Evolutionary conservation across 2,888 invertebrate species (phyloP), one percentile per base, ranked within the genome.

Genomic region (Rhagonycha fulva): DNA sequence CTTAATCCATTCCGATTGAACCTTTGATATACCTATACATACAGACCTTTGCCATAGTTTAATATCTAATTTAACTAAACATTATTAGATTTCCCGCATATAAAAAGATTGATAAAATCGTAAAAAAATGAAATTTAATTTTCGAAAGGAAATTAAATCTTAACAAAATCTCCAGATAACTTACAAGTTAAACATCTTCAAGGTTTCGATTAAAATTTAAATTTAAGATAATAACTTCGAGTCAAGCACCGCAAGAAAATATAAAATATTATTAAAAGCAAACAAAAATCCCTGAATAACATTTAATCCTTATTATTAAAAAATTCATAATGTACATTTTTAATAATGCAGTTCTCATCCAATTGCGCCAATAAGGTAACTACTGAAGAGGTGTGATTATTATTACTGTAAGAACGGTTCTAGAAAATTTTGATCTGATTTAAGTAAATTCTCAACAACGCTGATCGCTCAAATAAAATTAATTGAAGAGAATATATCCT

Each of bases 1-100:
- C 72, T 75, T 78, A 75, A 78, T 78, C 78, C 78, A 71, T 73
- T 71, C 62, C 76, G 78, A 78, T 78, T 75, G 78, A 78, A 75
- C 78, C 69, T 75, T 68, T 62, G 61, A 72, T 76, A 72, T 70
- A 74, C 75, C 70, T 60, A 63, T 28, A 30, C 28, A 19, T 23
- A 32, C 23, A 28, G 61, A 28, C 70, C 70, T 66, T 24, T 68
- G 14, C 47, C 9, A 68, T 63, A 61, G 69, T 71, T 71, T 75
- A 71, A 30, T 75, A 72, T 47, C 47, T 26, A 74, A 28, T 70
- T 74, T 28, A 23, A 63, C 68, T 70, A 28, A 76, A 66, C 14
- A 24, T 26, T 61, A 75, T 72, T 68, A 68, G 62, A 30, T 68
- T 68, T 60, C 14, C 19, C 12, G 19, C 32, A 32, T 32, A 19